Evolutionary conservation across 2,888 invertebrate genomes (phyloP).

Genomic region (Drosophila colorata): DNA sequence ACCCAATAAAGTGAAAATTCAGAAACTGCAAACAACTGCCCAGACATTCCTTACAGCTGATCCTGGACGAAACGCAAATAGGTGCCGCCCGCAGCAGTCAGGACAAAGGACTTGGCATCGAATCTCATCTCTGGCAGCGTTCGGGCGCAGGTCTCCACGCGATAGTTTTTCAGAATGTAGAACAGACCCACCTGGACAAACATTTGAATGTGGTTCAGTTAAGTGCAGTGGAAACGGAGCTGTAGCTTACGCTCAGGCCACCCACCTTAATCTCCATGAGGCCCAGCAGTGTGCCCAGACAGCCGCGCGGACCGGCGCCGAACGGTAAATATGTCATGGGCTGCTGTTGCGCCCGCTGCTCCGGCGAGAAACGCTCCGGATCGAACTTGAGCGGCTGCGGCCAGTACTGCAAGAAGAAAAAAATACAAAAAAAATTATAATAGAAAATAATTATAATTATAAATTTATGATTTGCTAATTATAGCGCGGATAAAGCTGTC

Average conservation of each 20-base stretch:
- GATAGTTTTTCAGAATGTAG: conserved; percentile 78
- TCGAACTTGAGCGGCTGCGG: conserved; percentile 78
- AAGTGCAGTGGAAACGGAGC: background rate
- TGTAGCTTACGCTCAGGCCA: too few relatives aligned
- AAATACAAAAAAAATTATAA: too few relatives aligned
- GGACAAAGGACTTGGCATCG: conserved; percentile 76
- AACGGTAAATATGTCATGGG: conserved; percentile 81
- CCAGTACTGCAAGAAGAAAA: conserved; percentile 65
- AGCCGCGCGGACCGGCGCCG: conserved; percentile 80
- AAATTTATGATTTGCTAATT: too few relatives aligned
- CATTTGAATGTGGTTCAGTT: background rate
- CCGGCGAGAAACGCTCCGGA: conserved; percentile 80
- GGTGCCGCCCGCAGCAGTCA: conserved; percentile 78
- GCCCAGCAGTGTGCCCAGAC: conserved; percentile 81
- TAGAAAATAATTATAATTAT: too few relatives aligned
- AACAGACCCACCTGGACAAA: conserved; percentile 68
- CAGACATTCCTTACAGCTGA: conserved; percentile 29
- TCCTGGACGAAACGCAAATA: conserved; percentile 76
- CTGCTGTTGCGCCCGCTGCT: conserved; percentile 67
- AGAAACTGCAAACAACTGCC: conserved; percentile 4
- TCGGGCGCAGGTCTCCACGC: conserved; percentile 62
- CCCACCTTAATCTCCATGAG: conserved; percentile 72
- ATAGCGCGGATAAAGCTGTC: too few relatives aligned
- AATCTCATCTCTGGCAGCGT: conserved; percentile 73
- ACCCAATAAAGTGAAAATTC: conserved; percentile 65